Evolutionary conservation across 2,113 vertebrate species (phyloP), one percentile per base, ranked within the genome.

Genomic region (Stigmatopora argus): DNA sequence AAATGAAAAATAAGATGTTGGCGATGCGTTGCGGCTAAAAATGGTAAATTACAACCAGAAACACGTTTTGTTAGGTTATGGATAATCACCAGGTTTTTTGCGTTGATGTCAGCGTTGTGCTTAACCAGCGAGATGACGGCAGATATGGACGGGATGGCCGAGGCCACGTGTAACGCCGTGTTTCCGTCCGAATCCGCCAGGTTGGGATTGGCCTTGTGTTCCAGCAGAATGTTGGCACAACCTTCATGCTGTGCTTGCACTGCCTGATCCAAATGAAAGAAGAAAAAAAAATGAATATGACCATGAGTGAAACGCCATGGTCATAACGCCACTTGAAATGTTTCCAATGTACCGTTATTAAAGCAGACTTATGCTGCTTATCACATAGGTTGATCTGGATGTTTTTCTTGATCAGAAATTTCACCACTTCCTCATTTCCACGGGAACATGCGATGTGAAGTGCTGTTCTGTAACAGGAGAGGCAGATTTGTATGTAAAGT

Each of bases 381-480:
- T 98, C 96, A 70, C 88, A 78, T 74, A 95, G 79, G 78, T 98
- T 91, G 26, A 97, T 82, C 34, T 92, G 90, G 59, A 94, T 94
- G 69, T 93, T 94, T 72, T 85, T 92, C 71, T 94, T 92, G 64
- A 95, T 71, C 3, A 98, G 90, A 66, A 91, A 92, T 0, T 80
- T 85, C 65, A 98, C 94, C 19, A 93, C 88, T 13, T 93, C 92
- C 2, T 71, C 78, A 55, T 94, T 92, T 78, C 95, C 95, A 3
- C 67, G 86, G 45, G 94, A 92, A 81, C 93, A 96, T 66, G 95
- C 95, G 7, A 99, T 89, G 79, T 97, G 95, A 46, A 99, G 90
- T 8, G 95, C 86, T 15, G 96, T 97, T 89, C 96, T 98, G 80
- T 55, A 83, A 80, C 45, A 70, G 51, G 41, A 35, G 7, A 68